Evolutionary conservation across 2,888 invertebrate genomes (phyloP), one percentile per base, ranked within the genome.

Genomic region (Lacanobia oleracea): DNA sequence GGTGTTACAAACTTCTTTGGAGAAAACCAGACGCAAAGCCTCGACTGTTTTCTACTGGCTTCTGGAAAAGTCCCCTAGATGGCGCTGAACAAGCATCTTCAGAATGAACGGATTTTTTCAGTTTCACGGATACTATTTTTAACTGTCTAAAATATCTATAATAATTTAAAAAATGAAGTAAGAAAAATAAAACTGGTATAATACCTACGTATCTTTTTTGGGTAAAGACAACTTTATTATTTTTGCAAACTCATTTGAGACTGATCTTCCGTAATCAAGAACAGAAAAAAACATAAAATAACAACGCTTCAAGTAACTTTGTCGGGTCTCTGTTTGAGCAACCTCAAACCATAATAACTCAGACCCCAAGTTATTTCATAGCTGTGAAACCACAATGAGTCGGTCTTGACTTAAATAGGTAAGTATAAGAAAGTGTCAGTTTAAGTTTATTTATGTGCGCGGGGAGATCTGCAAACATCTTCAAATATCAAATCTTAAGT

Each of bases 11-110:
- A n/a, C n/a, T 8, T n/a, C 10, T 40, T 14, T n/a, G 10, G 9
- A 60, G 8, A 12, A 50, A 67, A 37, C 64, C 0, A 7, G 12
- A 2, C 18, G 12, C 12, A 5, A 12, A 9, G 14, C 16, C 12
- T 21, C 5, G 33, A 5, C 5, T 9, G n/a, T 37, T 50, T 16
- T 8, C 48, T 27, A 16, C 16, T 18, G 16, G 23, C 18, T 70
- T 59, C 43, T 0, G 43, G 66, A 68, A 77, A 81, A 69, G 0
- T 48, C 56, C 16, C 0, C 12, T 53, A 79, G 79, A 73, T 79
- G 68, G 66, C 68, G 48, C 8, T 72, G 2, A 45, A 7, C 6
- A 43, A 37, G 61, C 1, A 27, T 33, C 4, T 9, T 27, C 27
- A 18, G 4, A 8, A 18, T 21, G 33, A 33, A 33, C 33, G 33